Percentiles rank a stretch among this genome's conserved stretches.
These are phyloP conservation scores for Rhineura floridana DNA, from an alignment of 2,113 vertebrate genomes.

Conservation along the genomic window DNA sequence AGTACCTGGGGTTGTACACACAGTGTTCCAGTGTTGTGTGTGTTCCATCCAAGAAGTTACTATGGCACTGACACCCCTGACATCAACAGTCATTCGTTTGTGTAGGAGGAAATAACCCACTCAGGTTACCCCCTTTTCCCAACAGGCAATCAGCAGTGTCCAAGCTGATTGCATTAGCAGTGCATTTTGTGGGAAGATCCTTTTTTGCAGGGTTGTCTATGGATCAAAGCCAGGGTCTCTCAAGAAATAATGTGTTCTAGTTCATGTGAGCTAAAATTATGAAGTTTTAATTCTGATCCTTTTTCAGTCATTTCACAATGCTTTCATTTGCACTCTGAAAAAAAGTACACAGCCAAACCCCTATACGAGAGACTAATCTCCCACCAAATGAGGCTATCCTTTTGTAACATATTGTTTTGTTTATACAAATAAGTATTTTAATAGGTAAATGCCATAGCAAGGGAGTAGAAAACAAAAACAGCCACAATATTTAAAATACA, in stretches of 20 bases:
- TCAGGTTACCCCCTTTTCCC: not conserved
- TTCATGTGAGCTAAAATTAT: constrained; percentile 7
- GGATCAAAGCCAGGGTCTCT: not conserved
- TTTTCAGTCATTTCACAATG: not conserved
- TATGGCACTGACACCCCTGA: not conserved
- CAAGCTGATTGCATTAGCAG: not conserved
- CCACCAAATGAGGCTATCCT: not conserved
- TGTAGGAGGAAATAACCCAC: too few species aligned
- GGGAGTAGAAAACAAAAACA: not conserved
- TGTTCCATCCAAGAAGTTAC: not conserved
- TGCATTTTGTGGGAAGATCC: not conserved
- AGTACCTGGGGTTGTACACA: not conserved
- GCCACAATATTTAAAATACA: not conserved
- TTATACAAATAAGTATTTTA: constrained; percentile 27
- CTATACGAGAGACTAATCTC: not conserved
- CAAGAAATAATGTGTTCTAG: not conserved
- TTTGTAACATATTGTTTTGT: constrained; percentile 9
- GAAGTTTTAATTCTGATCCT: constrained; percentile 7
- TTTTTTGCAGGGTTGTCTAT: not conserved
- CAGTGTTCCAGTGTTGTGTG: not conserved
- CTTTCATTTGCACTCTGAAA: constrained; percentile 36
- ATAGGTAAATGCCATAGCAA: not conserved
- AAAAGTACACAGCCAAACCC: not conserved
- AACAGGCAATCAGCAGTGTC: not conserved
- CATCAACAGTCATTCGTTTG: not conserved